Evolutionary conservation across 2,113 vertebrate genomes (phyloP).

Genomic region (Dipodomys spectabilis): DNA sequence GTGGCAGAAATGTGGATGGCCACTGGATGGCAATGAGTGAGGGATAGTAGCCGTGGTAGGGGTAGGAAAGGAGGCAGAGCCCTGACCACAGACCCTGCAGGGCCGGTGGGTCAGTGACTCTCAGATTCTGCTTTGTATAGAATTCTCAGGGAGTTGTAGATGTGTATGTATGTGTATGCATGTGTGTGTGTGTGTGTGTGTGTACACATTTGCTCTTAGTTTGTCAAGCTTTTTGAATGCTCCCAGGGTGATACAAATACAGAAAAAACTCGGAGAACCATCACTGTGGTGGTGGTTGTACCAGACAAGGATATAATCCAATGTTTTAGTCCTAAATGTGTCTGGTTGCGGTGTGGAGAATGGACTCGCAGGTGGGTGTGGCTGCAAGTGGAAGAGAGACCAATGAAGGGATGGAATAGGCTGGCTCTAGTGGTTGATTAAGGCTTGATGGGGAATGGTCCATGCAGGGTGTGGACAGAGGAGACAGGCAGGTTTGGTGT

Average conservation of each 20-base stretch:
- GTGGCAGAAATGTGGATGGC: background rate
- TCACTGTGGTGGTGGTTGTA: too few relatives aligned
- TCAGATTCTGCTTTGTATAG: background rate
- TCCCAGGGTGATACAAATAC: background rate
- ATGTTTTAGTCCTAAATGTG: background rate
- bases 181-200: background rate
- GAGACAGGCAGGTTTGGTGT: too few relatives aligned
- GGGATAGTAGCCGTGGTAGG: background rate
- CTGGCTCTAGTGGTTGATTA: background rate
- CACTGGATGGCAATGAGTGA: rapidly evolving
- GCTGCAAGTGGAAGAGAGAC: background rate
- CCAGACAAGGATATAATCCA: background rate
- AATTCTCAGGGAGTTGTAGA: background rate
- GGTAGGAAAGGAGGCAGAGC: background rate
- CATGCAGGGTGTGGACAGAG: background rate
- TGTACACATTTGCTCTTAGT: background rate
- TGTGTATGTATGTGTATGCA: background rate
- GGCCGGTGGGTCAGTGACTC: background rate
- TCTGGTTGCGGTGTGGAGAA: background rate
- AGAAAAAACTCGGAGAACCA: background rate
- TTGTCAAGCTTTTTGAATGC: background rate
- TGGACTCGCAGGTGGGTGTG: rapidly evolving
- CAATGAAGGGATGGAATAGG: rapidly evolving
- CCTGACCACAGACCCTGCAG: background rate
- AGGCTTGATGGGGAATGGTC: too few relatives aligned